These are phyloP conservation scores for Lampris megalopsis DNA, from an alignment of 2,113 vertebrate species.

Conservation along the genomic window DNA sequence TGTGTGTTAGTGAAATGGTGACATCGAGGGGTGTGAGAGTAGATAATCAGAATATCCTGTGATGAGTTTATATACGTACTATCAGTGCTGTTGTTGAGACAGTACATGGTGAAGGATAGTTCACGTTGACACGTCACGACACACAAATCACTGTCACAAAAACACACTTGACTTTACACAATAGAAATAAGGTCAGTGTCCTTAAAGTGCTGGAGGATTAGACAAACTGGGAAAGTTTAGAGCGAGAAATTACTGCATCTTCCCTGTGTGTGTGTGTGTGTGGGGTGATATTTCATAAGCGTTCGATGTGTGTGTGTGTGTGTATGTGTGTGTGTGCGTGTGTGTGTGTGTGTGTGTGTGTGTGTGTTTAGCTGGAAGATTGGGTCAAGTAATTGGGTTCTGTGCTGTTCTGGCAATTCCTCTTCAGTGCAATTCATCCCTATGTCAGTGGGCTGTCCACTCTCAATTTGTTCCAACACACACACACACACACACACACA, in stretches of 20 bases:
- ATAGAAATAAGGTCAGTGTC: too few species aligned
- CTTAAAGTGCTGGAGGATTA: too few species aligned
- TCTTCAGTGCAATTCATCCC: constrained; percentile 5
- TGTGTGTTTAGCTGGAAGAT: background rate
- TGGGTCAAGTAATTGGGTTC: constrained; percentile 6
- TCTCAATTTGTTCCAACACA: background rate
- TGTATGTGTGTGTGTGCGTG: constrained; percentile 2
- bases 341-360: background rate
- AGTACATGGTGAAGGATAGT: too few species aligned
- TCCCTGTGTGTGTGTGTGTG: background rate
- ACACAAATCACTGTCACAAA: too few species aligned
- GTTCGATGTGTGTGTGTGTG: background rate
- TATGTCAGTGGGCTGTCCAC: background rate
- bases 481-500: background rate
- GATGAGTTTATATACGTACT: too few species aligned
- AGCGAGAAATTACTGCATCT: too few species aligned
- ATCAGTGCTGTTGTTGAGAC: too few species aligned
- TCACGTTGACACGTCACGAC: too few species aligned
- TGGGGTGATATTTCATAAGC: background rate
- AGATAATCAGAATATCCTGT: too few species aligned
- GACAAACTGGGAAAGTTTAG: too few species aligned
- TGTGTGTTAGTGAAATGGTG: background rate
- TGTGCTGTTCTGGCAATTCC: constrained; percentile 1
- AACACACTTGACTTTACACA: too few species aligned
- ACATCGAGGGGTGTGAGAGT: too few species aligned